Conservation (phyloP, 2,888 invertebrate genomes). For the Cosmia trapezina region DNA sequence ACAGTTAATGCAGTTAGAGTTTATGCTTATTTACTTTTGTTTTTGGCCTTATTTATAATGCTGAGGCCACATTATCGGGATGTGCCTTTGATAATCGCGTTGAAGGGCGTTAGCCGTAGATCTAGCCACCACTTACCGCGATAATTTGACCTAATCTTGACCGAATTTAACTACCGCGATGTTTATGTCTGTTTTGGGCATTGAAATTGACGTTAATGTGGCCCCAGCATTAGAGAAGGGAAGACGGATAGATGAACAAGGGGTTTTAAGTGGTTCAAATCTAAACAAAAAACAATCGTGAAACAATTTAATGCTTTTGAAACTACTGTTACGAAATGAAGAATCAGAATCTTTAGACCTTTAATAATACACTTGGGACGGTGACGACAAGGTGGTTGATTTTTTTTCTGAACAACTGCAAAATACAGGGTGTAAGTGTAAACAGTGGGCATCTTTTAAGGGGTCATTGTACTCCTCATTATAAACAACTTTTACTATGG, state of each 20-base stretch:
- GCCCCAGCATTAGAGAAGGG: neutral
- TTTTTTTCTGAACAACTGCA: neutral
- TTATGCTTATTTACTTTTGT: conserved; percentile 11
- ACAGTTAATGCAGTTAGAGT: conserved; percentile 29
- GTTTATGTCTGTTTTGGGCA: no score
- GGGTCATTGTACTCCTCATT: no score
- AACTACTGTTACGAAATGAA: neutral
- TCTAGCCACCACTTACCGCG: no score
- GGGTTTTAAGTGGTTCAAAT: neutral
- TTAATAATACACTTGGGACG: neutral
- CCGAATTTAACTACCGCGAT: no score
- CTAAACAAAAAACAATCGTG: neutral
- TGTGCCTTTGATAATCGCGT: no score
- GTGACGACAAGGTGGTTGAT: neutral
- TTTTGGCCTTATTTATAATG: neutral
- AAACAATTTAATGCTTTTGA: neutral
- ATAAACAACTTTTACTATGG: no score
- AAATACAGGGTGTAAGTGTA: no score
- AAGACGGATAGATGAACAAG: neutral
- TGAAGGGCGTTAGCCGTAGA: no score
- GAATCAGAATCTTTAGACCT: neutral
- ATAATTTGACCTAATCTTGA: no score
- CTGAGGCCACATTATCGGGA: no score
- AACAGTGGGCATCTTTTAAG: no score
- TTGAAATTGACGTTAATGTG: no score